Conservation (phyloP, 1,140 invertebrate genomes). For the Caligus rogercresseyi region DNA sequence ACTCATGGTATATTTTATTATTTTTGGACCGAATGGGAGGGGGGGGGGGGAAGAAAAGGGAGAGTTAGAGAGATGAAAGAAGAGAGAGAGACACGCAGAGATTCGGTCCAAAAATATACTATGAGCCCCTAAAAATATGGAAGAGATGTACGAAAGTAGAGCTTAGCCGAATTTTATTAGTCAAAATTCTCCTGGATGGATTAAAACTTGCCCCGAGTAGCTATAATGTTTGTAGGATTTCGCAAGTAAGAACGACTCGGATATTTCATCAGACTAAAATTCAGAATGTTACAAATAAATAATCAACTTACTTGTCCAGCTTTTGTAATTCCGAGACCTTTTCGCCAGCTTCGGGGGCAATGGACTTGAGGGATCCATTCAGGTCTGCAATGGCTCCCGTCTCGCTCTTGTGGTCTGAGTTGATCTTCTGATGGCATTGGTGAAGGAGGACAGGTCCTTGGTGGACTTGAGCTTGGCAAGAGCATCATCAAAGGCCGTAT, state of each 20-base stretch:
- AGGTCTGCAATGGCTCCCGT: slow-evolving; percentile 39
- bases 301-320: slow-evolving; percentile 35
- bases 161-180: no score
- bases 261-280: background rate
- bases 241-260: background rate
- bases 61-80: no score
- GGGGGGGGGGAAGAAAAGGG: no score
- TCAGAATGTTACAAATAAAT: background rate
- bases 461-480: slow-evolving; percentile 42
- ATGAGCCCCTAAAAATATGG: no score
- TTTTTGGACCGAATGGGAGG: no score
- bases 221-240: background rate
- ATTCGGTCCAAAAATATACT: no score
- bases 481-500: slow-evolving; percentile 44
- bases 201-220: no score
- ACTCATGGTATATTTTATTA: no score
- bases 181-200: no score
- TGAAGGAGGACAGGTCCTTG: slow-evolving; percentile 38
- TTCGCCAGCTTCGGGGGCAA: slow-evolving; percentile 42
- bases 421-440: slow-evolving; percentile 39
- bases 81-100: no score
- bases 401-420: slow-evolving; percentile 43
- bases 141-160: no score
- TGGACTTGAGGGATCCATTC: slow-evolving; percentile 40
- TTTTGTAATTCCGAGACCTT: slow-evolving; percentile 45